Conservation (phyloP, 2,797 vertebrate species). For the Sparidentex hasta region DNA sequence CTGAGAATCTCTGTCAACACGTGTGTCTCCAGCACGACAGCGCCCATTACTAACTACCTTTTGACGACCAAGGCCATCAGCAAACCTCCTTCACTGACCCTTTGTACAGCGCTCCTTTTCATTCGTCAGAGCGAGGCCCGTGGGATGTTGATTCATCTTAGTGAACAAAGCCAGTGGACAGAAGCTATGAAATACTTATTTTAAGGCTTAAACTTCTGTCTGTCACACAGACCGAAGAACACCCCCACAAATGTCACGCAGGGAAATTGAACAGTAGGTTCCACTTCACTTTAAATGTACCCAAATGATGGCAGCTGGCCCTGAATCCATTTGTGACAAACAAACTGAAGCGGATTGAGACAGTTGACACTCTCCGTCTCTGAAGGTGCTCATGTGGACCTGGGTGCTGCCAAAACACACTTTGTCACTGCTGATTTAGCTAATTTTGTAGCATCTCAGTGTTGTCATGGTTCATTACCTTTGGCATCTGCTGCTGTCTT, state of each 20-base stretch:
- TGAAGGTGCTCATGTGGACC: conserved; percentile 22
- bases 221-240: conserved; percentile 14
- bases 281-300: conserved; percentile 11
- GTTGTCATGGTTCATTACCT: conserved; percentile 57
- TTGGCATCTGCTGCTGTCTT: conserved; percentile 48
- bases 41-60: conserved; percentile 44
- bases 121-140: conserved; percentile 42
- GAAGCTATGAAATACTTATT: conserved; percentile 42
- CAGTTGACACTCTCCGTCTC: conserved; percentile 4
- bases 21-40: conserved; percentile 20
- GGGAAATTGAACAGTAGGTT: neutral
- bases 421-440: conserved; percentile 47
- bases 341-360: conserved; percentile 6
- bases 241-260: conserved; percentile 11
- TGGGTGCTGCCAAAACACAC: conserved; percentile 17
- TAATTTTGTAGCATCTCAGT: conserved; percentile 53
- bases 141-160: conserved; percentile 61
- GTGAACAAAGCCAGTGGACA: conserved; percentile 61
- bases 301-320: neutral
- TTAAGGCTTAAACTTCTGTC: conserved; percentile 41
- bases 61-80: conserved; percentile 65
- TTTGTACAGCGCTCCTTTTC: conserved; percentile 54
- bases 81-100: conserved; percentile 62
- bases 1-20: conserved; percentile 37
- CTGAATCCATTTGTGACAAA: conserved; percentile 22